Evolutionary conservation across 1,140 invertebrate genomes (phyloP).

Genomic region (Drosophila prosaltans): DNA sequence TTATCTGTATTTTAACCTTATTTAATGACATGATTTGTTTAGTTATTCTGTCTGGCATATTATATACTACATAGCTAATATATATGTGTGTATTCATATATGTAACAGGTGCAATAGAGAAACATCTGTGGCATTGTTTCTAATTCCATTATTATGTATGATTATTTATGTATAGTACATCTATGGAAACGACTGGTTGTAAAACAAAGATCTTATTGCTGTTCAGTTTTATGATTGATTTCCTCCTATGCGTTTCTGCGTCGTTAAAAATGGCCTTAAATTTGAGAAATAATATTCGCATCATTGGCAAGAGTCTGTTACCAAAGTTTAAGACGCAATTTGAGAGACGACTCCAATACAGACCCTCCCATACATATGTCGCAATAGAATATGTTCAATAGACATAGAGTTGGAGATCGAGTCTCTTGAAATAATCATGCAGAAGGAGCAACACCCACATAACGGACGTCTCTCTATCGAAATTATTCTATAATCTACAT

Average conservation of each 20-base stretch:
- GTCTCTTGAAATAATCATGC: neutral
- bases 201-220: no score
- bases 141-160: no score
- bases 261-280: neutral
- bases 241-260: neutral
- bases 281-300: constrained; percentile 1
- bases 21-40: neutral
- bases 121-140: no score
- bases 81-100: no score
- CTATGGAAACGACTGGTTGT: no score
- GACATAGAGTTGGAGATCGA: neutral
- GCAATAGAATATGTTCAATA: neutral
- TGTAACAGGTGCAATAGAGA: no score
- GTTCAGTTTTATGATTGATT: neutral
- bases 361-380: neutral
- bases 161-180: no score
- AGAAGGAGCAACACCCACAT: no score
- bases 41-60: no score
- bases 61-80: no score
- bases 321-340: constrained; percentile 3
- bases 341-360: neutral
- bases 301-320: neutral
- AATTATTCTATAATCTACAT: no score
- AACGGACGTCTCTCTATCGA: no score
- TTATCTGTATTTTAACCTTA: neutral